A percentile compares a stretch with the other conserved stretches of the same genome.
phyloP scores from a whole-genome alignment of 2,888 invertebrate genomes.

The Calliphora vomitoria region DNA sequence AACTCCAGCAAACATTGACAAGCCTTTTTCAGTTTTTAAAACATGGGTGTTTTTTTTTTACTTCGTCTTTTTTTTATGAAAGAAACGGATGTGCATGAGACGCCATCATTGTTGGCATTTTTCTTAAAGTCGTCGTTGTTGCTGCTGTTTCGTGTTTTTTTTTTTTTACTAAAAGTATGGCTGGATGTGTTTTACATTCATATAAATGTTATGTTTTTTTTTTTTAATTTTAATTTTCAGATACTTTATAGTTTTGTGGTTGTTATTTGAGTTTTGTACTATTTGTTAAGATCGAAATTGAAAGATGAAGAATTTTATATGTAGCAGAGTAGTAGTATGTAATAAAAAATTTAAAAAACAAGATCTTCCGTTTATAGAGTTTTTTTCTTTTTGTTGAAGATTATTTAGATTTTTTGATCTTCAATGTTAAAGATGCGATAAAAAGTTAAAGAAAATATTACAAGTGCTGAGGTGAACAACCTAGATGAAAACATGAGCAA shows the following conservation, averaged over 20 bases:
- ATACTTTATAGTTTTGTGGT: conserved; percentile 35
- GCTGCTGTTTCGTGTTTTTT: conserved; percentile 36
- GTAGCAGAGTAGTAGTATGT: neutral
- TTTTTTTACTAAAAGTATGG: conserved; percentile 24
- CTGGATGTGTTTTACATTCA: conserved; percentile 23
- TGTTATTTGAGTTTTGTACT: conserved; percentile 33
- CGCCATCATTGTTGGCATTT: conserved; percentile 72
- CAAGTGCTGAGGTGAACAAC: neutral
- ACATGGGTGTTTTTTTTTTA: conserved; percentile 60
- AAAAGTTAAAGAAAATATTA: neutral
- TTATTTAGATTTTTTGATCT: conserved; percentile 2
- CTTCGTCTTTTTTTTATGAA: conserved; percentile 10
- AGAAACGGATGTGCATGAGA: conserved; percentile 74
- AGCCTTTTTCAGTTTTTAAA: conserved; percentile 65
- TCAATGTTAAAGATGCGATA: neutral
- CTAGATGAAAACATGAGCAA: neutral
- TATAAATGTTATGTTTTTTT: neutral
- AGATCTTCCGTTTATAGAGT: conserved; percentile 32
- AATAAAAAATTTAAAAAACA: conserved; percentile 8
- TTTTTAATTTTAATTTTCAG: neutral
- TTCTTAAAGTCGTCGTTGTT: conserved; percentile 37
- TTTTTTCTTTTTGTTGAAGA: neutral
- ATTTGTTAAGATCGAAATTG: conserved; percentile 46
- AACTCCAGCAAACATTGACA: conserved; percentile 68
- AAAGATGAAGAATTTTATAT: conserved; percentile 39